A percentile compares a stretch with the other conserved stretches of the same genome.
Conservation (phyloP, 2,797 vertebrate species). For the Paramormyrops hopkinsi region DNA sequence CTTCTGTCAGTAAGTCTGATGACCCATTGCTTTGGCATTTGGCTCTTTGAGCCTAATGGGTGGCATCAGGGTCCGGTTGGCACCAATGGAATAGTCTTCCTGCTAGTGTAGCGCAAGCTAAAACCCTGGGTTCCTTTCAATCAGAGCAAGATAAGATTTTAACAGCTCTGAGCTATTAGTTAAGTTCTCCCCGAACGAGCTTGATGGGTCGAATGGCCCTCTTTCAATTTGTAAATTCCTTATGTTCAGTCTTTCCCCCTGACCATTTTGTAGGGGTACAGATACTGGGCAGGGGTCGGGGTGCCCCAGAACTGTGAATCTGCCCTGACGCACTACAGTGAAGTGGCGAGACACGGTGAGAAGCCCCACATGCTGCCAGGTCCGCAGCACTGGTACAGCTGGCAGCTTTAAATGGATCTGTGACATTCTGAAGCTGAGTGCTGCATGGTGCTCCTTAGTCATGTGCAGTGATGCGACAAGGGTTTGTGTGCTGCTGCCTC, state of each 20-base stretch:
- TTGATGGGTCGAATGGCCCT: not conserved
- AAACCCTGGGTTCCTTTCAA: not conserved
- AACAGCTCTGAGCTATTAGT: not conserved
- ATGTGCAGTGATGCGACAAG: not conserved
- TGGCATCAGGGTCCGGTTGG: not conserved
- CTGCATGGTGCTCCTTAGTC: not conserved
- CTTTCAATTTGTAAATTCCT: not conserved
- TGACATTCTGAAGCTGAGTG: not conserved
- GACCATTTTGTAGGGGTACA: slow-evolving; percentile 73
- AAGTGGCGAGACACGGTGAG: slow-evolving; percentile 91
- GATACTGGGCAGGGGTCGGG: slow-evolving; percentile 95
- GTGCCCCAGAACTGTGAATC: slow-evolving; percentile 97
- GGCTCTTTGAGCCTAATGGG: not conserved
- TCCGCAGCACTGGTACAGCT: not conserved
- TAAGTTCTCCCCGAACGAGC: not conserved
- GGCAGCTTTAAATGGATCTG: not conserved
- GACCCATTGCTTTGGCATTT: not conserved
- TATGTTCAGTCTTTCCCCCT: not conserved
- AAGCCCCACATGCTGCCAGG: not conserved
- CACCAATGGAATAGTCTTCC: not conserved
- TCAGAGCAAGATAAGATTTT: not conserved
- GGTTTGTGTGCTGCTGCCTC: not conserved
- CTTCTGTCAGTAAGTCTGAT: not conserved
- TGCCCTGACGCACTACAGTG: slow-evolving; percentile 88
- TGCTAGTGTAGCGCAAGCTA: not conserved